Base-by-base conservation (phyloP, 2,888 invertebrate genomes). In the Orchesella flavescens region DNA sequence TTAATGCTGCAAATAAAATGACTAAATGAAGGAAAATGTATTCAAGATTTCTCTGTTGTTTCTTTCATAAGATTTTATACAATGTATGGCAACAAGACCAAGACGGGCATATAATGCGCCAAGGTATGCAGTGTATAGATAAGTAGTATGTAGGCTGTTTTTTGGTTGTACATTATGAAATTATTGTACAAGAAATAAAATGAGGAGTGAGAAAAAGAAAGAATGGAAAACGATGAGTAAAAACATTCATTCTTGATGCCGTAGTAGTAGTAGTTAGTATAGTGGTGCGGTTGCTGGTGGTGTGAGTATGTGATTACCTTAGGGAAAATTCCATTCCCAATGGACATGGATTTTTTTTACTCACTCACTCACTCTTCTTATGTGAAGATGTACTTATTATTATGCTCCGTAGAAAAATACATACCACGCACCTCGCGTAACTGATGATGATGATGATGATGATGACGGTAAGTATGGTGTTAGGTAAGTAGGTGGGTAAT, bases 311-410 rank as follows among this genome's bases (percentile, higher is more conserved):
- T 55, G 75, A 75, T 75, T 75, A 75, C 75, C 66, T 66, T 15
- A 75, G 75, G 75, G 75, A 75, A 75, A 75, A 75, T 75, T 75
- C 75, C 75, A 75, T 66, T 74, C 74, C 49, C 74, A 24, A 53
- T 75, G 75, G 75, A 75, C 63, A 63, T 49, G 63, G 49, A 63
- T 65, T 73, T 73, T 72, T 72, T 72, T 55, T 59, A 55, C 46
- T 13, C 46, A 7, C 9, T 57, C 17, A 63, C 17, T 59, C 59
- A 10, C 59, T 59, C 10, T 10, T 53, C 59, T 21, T 24, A n/a
- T 12, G 15, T 13, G 63, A 34, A 63, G 63, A 24, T 63, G 63
- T 63, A 63, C 19, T 73, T 13, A 61, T 21, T 15, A 69, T 53
- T 12, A 66, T 44, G 44, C 49, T 43, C 44, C 44, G 34, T 44